A percentile compares a stretch with the other conserved stretches of the same genome.
These are phyloP conservation scores for Eurytoma californica DNA, from an alignment of 2,888 invertebrate species.

Conservation along the genomic window DNA sequence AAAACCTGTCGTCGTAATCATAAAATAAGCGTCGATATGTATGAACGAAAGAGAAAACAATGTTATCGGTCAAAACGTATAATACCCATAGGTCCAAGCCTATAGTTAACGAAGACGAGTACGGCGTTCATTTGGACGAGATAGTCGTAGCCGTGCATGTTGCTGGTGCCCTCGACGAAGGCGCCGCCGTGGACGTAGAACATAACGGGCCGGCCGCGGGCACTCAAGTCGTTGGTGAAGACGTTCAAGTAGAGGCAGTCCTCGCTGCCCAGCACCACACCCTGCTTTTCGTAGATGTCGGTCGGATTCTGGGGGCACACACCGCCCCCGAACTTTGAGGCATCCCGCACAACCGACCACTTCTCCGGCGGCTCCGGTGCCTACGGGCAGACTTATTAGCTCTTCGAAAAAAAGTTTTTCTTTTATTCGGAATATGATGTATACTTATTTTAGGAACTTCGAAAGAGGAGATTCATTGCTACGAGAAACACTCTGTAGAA, in stretches of 20 bases:
- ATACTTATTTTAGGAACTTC: not conserved
- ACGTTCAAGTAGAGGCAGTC: slow-evolving; percentile 63
- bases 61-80: not conserved
- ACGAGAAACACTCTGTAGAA: slow-evolving; percentile 39
- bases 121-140: slow-evolving; percentile 60
- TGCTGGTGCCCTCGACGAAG: slow-evolving; percentile 56
- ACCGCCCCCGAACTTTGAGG: slow-evolving; percentile 13
- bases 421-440: not conserved
- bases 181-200: slow-evolving; percentile 64
- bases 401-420: not conserved
- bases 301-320: not conserved
- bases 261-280: slow-evolving; percentile 53
- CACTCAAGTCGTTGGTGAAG: slow-evolving; percentile 47
- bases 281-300: slow-evolving; percentile 11
- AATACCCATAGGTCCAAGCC: slow-evolving; percentile 60
- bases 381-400: slow-evolving; percentile 28
- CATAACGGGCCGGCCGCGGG: slow-evolving; percentile 59
- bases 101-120: slow-evolving; percentile 59
- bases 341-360: slow-evolving; percentile 60
- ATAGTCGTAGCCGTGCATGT: slow-evolving; percentile 57
- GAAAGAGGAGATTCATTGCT: no score
- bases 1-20: slow-evolving; percentile 59
- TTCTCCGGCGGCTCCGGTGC: slow-evolving; percentile 58
- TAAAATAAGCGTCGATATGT: not conserved
- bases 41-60: not conserved